Percentiles rank a stretch among this genome's conserved stretches.
Conservation (phyloP, 2,113 vertebrate species). For the Lepisosteus oculatus region DNA sequence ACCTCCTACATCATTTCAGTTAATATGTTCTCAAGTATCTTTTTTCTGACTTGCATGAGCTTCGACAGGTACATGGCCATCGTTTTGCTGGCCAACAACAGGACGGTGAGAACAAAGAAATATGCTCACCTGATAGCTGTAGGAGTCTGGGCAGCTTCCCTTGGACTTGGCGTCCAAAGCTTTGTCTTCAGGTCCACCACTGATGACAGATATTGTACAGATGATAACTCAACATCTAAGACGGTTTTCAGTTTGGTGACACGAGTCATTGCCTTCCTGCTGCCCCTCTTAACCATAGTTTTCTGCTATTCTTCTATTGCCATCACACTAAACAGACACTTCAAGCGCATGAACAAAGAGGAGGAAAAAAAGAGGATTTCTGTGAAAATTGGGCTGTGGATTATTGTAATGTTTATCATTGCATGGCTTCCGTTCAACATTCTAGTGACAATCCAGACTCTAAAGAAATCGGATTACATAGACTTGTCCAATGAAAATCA, state of each 20-base stretch:
- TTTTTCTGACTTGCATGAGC: constrained; percentile 28
- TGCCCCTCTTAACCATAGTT: constrained; percentile 19
- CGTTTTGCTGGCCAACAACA: constrained; percentile 14
- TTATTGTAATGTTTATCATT: constrained; percentile 16
- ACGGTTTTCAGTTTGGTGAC: constrained; percentile 4
- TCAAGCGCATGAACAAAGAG: neutral
- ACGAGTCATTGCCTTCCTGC: constrained; percentile 20
- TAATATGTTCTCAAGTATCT: constrained; percentile 36
- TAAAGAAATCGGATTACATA: neutral
- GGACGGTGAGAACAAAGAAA: constrained; percentile 10
- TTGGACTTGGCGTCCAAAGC: constrained; percentile 8
- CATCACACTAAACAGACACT: constrained; percentile 16
- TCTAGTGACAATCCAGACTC: neutral
- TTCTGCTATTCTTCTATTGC: constrained; percentile 19
- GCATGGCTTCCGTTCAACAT: constrained; percentile 28
- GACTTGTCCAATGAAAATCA: neutral
- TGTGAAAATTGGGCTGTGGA: constrained; percentile 18
- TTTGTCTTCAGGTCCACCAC: constrained; percentile 1
- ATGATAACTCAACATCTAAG: neutral
- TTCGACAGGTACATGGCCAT: constrained; percentile 29
- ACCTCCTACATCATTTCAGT: constrained; percentile 25
- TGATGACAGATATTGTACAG: neutral
- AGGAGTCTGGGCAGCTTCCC: constrained; percentile 14
- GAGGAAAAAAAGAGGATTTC: constrained; percentile 11
- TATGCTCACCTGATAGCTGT: constrained; percentile 6